Conservation (phyloP, 2,797 vertebrate species). For the Alcedo quadribrachys region DNA sequence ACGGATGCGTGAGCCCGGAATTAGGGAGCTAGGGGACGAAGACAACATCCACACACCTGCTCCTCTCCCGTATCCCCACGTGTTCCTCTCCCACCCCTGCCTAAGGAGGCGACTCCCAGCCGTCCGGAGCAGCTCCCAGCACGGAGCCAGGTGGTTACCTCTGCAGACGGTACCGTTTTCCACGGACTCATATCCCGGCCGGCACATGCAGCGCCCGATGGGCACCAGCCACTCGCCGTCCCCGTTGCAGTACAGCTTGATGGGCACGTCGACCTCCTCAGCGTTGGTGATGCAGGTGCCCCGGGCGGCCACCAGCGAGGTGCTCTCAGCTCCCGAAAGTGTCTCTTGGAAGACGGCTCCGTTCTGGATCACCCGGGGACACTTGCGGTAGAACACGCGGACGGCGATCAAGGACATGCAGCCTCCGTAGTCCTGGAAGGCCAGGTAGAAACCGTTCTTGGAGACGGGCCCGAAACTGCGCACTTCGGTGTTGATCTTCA, state of each 20-base stretch:
- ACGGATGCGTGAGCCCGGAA: accelerated
- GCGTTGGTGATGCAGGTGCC: slow-evolving; percentile 91
- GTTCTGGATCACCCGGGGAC: slow-evolving; percentile 87
- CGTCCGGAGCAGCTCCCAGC: accelerated
- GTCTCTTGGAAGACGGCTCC: slow-evolving; percentile 93
- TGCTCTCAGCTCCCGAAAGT: slow-evolving; percentile 93
- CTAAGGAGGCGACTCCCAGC: neutral
- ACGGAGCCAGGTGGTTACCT: slow-evolving; percentile 77
- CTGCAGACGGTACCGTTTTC: slow-evolving; percentile 90
- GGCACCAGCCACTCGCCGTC: slow-evolving; percentile 97
- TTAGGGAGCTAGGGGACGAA: neutral
- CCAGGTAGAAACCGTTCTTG: slow-evolving; percentile 91
- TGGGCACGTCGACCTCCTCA: slow-evolving; percentile 95
- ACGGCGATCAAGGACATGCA: slow-evolving; percentile 97
- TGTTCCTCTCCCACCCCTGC: neutral
- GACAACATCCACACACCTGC: neutral
- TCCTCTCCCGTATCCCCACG: accelerated
- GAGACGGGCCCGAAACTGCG: slow-evolving; percentile 95
- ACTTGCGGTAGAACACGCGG: slow-evolving; percentile 94
- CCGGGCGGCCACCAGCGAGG: slow-evolving; percentile 91
- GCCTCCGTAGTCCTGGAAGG: slow-evolving; percentile 96
- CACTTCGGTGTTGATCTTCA: slow-evolving; percentile 97
- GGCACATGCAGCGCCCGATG: slow-evolving; percentile 95
- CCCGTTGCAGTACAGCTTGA: slow-evolving; percentile 96
- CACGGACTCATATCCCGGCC: slow-evolving; percentile 86